Base-by-base conservation (phyloP, 2,797 vertebrate genomes). In the Basileuterus tristriatus region DNA sequence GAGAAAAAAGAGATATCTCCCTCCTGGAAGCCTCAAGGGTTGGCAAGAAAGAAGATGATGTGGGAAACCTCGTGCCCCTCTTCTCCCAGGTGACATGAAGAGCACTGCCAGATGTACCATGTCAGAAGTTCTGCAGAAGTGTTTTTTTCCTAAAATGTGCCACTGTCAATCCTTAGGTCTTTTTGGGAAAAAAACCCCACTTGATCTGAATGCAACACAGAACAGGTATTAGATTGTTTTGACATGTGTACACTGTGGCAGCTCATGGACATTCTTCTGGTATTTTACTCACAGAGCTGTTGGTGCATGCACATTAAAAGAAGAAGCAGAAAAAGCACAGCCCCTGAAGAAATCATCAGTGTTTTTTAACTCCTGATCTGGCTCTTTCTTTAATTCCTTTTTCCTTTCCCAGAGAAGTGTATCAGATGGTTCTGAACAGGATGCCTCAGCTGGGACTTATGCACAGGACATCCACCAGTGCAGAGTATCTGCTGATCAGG, bases 101-200 rank as follows among this genome's bases (percentile, higher is more conserved):
- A 39, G 27, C 58, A 55, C 2, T 69, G 47, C 47, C 72, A 69
- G 41, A 62, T 29, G 12, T 26, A 53, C 29, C 17, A 21, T 6
- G 6, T 24, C 64, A 55, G 64, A 47, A n/a, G 34, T 34, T 69
- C 17, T 30, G 24, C 46, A n/a, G 63, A 39, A 69, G 4, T 12
- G 39, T 0, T 34, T 60, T 46, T 77, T 69, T 12, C 20, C 41
- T 47, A 47, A 26, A 5, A 47, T 0, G 0, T 41, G 34, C 47
- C 62, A 62, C 53, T 47, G 9, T 47, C 15, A 77, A 18, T 46
- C 14, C 39, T 62, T 77, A 39, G 13, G 24, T 49, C 21, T 47
- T 63, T 15, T 15, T 21, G 19, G 27, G 36, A 43, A 30, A 87
- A 86, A 49, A 86, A 49, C 3, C 0, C 30, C 32, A 26, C 5